phyloP scores from a whole-genome alignment of 2,888 invertebrate genomes.

The Parnassius mnemosyne region DNA sequence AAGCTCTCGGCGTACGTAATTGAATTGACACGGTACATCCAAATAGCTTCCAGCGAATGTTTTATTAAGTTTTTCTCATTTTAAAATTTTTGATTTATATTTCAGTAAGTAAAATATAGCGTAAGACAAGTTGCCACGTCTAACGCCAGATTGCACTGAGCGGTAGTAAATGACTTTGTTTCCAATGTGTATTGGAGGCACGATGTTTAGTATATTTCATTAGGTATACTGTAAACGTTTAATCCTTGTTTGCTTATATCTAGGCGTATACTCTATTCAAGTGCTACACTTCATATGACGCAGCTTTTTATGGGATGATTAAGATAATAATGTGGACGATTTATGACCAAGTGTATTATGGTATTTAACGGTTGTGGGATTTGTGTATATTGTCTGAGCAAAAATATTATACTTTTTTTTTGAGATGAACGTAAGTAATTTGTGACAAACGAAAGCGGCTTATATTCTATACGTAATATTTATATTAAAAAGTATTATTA shows the following conservation, averaged over 20 bases:
- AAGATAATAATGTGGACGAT: background rate
- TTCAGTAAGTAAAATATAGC: background rate
- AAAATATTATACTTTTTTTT: too few species aligned
- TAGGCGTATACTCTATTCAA: too few species aligned
- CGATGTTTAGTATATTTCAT: slow-evolving; percentile 8
- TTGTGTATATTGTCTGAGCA: background rate
- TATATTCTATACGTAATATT: too few species aligned
- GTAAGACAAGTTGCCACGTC: slow-evolving; percentile 1
- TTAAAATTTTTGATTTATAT: slow-evolving; percentile 31
- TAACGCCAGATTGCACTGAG: slow-evolving; percentile 39
- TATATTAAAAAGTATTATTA: too few species aligned
- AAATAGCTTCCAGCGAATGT: slow-evolving; percentile 50
- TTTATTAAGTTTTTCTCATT: slow-evolving; percentile 48
- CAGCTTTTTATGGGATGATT: background rate
- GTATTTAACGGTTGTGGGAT: background rate
- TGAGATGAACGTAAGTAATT: too few species aligned
- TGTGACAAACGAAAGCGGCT: too few species aligned
- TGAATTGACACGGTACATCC: slow-evolving; percentile 55
- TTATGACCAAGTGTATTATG: background rate
- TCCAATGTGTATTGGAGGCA: slow-evolving; percentile 31
- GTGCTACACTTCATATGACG: slow-evolving; percentile 46
- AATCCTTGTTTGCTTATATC: slow-evolving; percentile 43
- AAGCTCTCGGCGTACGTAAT: slow-evolving; percentile 46
- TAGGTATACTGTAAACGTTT: slow-evolving; percentile 51
- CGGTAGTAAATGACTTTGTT: slow-evolving; percentile 43